A percentile compares a stretch with the other conserved stretches of the same genome.
phyloP scores from a whole-genome alignment of 2,113 vertebrate genomes.

The Alces alces region DNA sequence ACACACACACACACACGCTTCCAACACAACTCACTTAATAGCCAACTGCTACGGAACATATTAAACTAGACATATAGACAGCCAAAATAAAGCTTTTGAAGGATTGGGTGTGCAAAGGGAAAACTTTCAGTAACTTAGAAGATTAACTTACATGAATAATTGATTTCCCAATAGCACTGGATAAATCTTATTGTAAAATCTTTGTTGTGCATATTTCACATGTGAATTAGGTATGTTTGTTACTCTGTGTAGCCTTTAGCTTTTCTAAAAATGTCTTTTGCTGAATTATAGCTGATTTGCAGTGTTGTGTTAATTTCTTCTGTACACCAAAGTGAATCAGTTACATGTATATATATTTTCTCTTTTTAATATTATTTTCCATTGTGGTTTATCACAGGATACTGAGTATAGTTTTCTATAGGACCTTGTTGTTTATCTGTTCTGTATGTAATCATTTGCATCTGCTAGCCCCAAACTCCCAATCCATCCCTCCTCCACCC shows the following conservation, averaged over 20 bases:
- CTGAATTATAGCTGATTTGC: not conserved
- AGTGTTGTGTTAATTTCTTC: not conserved
- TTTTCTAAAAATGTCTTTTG: not conserved
- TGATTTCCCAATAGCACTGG: not conserved
- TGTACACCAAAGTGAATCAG: not conserved
- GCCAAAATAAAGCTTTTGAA: not conserved
- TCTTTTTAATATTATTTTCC: not conserved
- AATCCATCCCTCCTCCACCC: not conserved
- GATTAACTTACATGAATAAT: not conserved
- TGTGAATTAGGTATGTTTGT: not conserved
- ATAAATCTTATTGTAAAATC: not conserved
- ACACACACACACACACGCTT: not conserved
- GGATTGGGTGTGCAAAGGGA: not conserved
- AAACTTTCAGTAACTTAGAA: not conserved
- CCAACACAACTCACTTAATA: not conserved
- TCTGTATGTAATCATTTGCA: not conserved
- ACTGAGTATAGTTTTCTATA: not conserved
- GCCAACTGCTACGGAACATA: not conserved
- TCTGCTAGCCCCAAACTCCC: not conserved
- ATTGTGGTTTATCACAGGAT: not conserved
- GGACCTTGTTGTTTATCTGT: not conserved
- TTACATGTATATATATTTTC: not conserved
- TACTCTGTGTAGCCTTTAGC: not conserved
- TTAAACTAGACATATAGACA: not conserved
- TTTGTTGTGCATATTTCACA: not conserved